Evolutionary conservation across 2,888 invertebrate species (phyloP).

Genomic region (Thyatira batis): DNA sequence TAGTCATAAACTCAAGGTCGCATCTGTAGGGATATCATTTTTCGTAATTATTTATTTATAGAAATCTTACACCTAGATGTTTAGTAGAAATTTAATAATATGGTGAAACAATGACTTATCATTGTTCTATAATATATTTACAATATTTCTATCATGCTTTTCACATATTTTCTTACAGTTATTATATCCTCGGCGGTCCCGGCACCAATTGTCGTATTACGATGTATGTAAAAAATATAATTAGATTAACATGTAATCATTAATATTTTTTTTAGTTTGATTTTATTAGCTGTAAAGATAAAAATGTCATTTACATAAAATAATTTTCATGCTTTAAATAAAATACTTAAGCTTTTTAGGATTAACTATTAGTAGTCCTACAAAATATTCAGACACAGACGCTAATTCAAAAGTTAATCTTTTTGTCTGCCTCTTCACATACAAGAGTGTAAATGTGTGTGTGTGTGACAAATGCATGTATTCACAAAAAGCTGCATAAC

Average conservation of each 20-base stretch:
- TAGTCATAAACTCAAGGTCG: conserved; percentile 68
- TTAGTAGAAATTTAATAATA: not conserved
- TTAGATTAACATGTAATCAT: too few species aligned
- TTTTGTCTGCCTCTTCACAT: too few species aligned
- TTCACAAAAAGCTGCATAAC: too few species aligned
- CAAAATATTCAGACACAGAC: too few species aligned
- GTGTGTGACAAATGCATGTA: too few species aligned
- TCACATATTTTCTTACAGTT: conserved; percentile 42
- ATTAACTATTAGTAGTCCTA: too few species aligned
- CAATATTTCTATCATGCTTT: conserved; percentile 1
- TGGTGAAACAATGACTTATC: not conserved
- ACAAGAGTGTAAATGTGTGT: too few species aligned
- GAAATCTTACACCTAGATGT: not conserved
- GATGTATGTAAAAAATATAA: conserved; percentile 49
- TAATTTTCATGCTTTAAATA: conserved; percentile 6
- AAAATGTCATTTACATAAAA: not conserved
- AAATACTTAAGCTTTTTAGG: too few species aligned
- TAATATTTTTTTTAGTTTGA: too few species aligned
- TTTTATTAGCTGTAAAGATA: too few species aligned
- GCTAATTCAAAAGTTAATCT: too few species aligned
- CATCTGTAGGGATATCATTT: conserved; percentile 51
- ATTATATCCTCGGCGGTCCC: conserved; percentile 46
- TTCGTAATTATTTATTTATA: conserved; percentile 36
- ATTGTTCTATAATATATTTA: not conserved
- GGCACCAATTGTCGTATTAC: conserved; percentile 42